Conservation (phyloP, 2,113 vertebrate genomes). For the Cebidichthys violaceus region DNA sequence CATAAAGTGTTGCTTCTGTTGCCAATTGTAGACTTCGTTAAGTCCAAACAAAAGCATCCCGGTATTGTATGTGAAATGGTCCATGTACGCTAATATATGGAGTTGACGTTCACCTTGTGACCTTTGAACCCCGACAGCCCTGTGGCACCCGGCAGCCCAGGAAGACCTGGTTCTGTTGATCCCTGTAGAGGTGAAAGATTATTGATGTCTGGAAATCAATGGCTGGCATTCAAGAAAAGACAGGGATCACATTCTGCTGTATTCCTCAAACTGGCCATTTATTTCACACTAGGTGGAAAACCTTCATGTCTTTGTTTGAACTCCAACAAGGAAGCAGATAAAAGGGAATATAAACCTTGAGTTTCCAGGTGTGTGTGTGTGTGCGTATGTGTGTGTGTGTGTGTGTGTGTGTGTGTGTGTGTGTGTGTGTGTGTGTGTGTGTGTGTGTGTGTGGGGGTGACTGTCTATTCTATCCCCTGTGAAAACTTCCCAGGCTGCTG, state of each 20-base stretch:
- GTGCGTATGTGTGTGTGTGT: neutral
- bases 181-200: conserved; percentile 66
- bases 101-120: conserved; percentile 74
- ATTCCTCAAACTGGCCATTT: neutral
- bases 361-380: conserved; percentile 23
- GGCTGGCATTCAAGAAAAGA: conserved; percentile 1
- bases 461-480: too few relatives aligned
- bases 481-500: too few relatives aligned
- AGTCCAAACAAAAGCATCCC: conserved; percentile 15
- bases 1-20: conserved; percentile 13
- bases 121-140: conserved; percentile 83
- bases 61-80: neutral
- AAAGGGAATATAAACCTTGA: neutral
- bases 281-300: neutral
- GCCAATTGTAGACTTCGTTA: conserved; percentile 25
- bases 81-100: neutral
- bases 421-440: too few relatives aligned
- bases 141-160: conserved; percentile 71
- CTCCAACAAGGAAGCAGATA: neutral
- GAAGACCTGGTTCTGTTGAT: conserved; percentile 64
- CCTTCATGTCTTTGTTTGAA: neutral
- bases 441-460: too few relatives aligned
- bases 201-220: neutral
- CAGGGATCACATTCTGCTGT: neutral
- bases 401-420: neutral